Base-by-base conservation (phyloP, 1,140 invertebrate genomes). In the Diprion similis region DNA sequence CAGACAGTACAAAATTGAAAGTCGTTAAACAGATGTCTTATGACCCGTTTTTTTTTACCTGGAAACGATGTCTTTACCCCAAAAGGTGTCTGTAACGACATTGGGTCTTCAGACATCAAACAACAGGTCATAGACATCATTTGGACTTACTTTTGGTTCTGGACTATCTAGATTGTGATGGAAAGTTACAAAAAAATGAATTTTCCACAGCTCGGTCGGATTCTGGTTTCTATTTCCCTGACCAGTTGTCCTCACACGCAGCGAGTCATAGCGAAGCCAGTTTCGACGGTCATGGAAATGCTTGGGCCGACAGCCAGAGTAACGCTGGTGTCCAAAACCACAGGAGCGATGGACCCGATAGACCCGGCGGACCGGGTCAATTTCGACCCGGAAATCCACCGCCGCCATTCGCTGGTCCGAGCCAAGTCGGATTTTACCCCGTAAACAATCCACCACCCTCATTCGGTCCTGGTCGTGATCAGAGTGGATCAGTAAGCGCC, bases 191-290 rank as follows among this genome's bases (percentile, higher is more conserved):
- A 37, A 37, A 37, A 37, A 37, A 37, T 37, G 1, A 37, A 37
- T 37, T 59, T 59, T 6, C n/a, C 6, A 17, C 10, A 68, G 66
- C 37, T 13, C 15, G 66, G 15, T 68, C 66, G 13, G 66, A 68
- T 2, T 68, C 66, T 18, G 66, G 66, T 11, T 68, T 68, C 18
- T 68, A 19, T 19, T 68, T 68, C 15, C 66, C 66, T 19, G 66
- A 68, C 18, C 66, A 68, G 66, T 15, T 68, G 18, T 68, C 66
- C 8, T 4, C 66, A 11, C 15, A 15, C 37, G 66, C 66, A 11
- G 11, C 11, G 10, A 19, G 66, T 45, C 17, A 19, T 45, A 19
- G 66, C 11, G 18, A 68, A 19, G 66, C 66, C 11, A 15, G 15
- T 11, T 15, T 45, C 11, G 11, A 68, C 66, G 66, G 66, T 68